These are phyloP conservation scores for Gastracanthus pulcherrimus DNA, from an alignment of 2,888 invertebrate species.

Conservation along the genomic window DNA sequence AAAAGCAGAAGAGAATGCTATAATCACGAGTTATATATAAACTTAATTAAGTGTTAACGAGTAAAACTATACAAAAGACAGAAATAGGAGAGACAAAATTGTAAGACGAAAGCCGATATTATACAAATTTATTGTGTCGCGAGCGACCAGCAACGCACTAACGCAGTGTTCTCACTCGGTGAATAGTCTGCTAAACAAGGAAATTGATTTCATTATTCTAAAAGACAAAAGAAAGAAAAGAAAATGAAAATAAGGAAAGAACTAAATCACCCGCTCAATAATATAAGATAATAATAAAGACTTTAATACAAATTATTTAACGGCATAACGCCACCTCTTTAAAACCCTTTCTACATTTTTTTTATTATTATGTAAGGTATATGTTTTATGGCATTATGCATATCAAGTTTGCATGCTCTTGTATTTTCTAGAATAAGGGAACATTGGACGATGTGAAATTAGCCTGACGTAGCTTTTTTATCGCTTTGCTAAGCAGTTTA, in stretches of 20 bases:
- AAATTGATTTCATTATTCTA: constrained; percentile 61
- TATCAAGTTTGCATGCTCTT: constrained; percentile 44
- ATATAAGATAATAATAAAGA: constrained; percentile 75
- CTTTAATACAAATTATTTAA: constrained; percentile 74
- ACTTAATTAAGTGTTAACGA: constrained; percentile 26
- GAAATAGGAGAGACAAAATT: constrained; percentile 57
- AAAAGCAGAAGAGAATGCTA: constrained; percentile 5
- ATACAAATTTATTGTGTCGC: constrained; percentile 42
- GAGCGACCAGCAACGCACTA: constrained; percentile 49
- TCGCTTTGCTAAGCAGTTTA: constrained; percentile 8
- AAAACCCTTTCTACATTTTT: constrained; percentile 56
- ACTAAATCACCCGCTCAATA: constrained; percentile 72
- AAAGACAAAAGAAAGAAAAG: constrained; percentile 20
- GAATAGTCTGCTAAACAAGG: constrained; percentile 58
- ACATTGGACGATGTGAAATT: constrained; percentile 26
- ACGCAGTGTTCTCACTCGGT: constrained; percentile 58
- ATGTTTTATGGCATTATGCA: constrained; percentile 29
- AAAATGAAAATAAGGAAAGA: constrained; percentile 58
- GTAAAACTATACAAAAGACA: constrained; percentile 32
- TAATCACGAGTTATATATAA: constrained; percentile 23
- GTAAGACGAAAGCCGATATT: constrained; percentile 50
- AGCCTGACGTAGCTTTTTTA: constrained; percentile 15
- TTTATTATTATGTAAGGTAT: constrained; percentile 1
- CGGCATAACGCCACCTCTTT: constrained; percentile 61
- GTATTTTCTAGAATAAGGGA: constrained; percentile 36